Conservation (phyloP, 2,888 invertebrate species). For the Cosmorhoe ocellata region DNA sequence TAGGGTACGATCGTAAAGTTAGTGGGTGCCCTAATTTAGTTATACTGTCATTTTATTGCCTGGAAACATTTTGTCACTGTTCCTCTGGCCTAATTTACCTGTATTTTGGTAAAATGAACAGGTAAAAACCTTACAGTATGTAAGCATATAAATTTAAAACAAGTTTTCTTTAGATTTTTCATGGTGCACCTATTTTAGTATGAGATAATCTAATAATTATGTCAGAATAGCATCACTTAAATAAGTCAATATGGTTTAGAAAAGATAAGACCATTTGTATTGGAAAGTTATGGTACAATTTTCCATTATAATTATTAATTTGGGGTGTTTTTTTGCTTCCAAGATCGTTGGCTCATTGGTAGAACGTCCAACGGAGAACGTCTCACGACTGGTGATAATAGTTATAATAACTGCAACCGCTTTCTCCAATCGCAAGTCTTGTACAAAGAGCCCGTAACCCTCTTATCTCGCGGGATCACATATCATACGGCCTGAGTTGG, state of each 20-base stretch:
- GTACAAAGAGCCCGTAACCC: slow-evolving; percentile 10
- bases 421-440: neutral
- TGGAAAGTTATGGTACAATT: too few species aligned
- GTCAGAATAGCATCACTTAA: too few species aligned
- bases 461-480: slow-evolving; percentile 21
- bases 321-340: too few species aligned
- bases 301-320: too few species aligned
- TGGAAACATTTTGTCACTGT: slow-evolving; percentile 36
- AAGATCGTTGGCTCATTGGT: too few species aligned
- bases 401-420: neutral
- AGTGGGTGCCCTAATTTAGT: slow-evolving; percentile 37
- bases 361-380: too few species aligned
- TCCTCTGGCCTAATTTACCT: slow-evolving; percentile 34
- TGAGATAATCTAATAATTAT: too few species aligned
- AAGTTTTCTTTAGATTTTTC: too few species aligned
- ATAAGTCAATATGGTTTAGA: too few species aligned
- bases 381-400: neutral
- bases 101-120: slow-evolving; percentile 25
- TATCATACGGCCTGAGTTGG: slow-evolving; percentile 15
- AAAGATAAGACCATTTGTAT: too few species aligned
- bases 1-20: slow-evolving; percentile 34
- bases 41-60: slow-evolving; percentile 35
- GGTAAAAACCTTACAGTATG: slow-evolving; percentile 5
- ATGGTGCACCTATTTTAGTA: too few species aligned
- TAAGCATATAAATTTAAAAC: neutral